These are phyloP conservation scores for Erinaceus europaeus DNA, from an alignment of 2,113 vertebrate genomes.

Conservation along the genomic window DNA sequence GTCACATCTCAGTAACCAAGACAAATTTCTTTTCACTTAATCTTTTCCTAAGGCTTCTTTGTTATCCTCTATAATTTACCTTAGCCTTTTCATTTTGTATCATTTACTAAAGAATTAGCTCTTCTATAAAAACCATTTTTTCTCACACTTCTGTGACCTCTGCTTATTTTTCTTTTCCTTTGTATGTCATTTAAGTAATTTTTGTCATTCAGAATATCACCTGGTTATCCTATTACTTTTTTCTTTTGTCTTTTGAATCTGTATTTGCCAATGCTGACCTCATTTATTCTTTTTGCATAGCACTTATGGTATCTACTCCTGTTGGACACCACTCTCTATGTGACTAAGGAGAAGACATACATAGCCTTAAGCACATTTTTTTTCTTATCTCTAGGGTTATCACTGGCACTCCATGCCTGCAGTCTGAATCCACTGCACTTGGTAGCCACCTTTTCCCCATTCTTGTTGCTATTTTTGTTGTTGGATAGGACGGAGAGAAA, in stretches of 20 bases:
- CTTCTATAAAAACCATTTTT: not conserved
- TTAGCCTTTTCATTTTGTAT: not conserved
- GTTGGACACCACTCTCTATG: not conserved
- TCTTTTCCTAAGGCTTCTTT: not conserved
- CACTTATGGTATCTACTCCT: no score
- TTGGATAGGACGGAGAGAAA: no score
- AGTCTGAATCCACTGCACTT: no score
- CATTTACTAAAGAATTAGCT: not conserved
- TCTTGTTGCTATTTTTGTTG: no score
- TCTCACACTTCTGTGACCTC: not conserved
- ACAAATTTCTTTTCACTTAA: not conserved
- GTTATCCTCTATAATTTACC: not conserved
- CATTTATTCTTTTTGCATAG: rapidly evolving
- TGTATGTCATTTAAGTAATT: not conserved
- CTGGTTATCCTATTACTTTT: not conserved
- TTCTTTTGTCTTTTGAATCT: not conserved
- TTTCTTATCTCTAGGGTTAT: no score
- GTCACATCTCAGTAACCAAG: not conserved
- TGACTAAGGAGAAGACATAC: not conserved
- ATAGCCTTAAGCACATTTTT: not conserved
- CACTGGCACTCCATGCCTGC: no score
- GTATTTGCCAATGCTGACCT: not conserved
- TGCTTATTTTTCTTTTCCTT: not conserved
- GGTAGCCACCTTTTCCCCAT: no score
- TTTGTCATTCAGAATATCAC: not conserved